Evolutionary conservation across 2,797 vertebrate genomes (phyloP).

Genomic region (Moxostoma hubbsi): DNA sequence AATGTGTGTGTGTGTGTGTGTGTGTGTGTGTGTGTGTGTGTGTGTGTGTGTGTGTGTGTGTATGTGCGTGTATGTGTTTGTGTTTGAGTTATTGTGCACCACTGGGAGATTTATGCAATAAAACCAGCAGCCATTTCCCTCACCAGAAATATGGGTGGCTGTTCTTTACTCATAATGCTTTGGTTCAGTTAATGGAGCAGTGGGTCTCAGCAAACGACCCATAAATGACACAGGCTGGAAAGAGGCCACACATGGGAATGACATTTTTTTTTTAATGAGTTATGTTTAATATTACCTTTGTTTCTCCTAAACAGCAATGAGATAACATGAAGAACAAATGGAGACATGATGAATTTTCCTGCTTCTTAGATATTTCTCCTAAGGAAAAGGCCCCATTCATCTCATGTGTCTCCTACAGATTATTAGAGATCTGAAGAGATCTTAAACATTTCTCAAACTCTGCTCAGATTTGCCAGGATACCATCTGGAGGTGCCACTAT

Average conservation of each 20-base stretch:
- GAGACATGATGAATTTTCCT: too few relatives aligned
- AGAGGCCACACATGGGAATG: conserved; percentile 13
- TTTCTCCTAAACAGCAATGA: not conserved
- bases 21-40: too few relatives aligned
- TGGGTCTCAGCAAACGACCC: conserved; percentile 42
- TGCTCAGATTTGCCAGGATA: too few relatives aligned
- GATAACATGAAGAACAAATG: not conserved
- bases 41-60: too few relatives aligned
- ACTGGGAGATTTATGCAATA: conserved; percentile 67
- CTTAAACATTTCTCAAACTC: too few relatives aligned
- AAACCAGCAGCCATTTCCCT: conserved; percentile 67
- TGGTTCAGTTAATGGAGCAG: conserved; percentile 32
- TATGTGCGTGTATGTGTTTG: conserved; percentile 26
- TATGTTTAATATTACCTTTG: not conserved
- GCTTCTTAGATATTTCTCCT: too few relatives aligned
- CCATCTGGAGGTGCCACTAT: too few relatives aligned
- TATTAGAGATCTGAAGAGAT: too few relatives aligned
- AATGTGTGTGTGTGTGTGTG: conserved; percentile 31
- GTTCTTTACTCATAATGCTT: conserved; percentile 45
- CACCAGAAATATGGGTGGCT: conserved; percentile 65
- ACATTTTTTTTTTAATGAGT: too few relatives aligned
- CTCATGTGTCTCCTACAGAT: too few relatives aligned
- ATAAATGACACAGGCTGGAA: conserved; percentile 44
- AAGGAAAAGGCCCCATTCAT: too few relatives aligned
- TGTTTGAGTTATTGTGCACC: conserved; percentile 41